These are phyloP conservation scores for Rhombomys opimus DNA, from an alignment of 2,113 vertebrate species.

Conservation along the genomic window DNA sequence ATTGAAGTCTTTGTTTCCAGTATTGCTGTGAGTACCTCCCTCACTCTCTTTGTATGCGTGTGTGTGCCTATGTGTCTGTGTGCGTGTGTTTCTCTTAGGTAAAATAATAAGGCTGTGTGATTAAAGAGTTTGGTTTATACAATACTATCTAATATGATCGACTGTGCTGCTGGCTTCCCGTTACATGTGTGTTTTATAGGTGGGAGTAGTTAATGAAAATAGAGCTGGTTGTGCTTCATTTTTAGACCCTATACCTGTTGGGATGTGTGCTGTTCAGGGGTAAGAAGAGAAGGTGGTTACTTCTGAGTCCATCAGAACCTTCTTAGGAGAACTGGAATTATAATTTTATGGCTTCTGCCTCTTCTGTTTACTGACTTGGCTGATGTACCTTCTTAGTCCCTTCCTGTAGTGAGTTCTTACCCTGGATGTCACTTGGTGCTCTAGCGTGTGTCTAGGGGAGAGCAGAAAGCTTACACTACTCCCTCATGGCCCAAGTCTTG, in stretches of 20 bases:
- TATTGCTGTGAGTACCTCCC: fast-evolving
- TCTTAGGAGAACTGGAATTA: background rate
- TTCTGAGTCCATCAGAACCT: background rate
- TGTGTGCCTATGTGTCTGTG: fast-evolving
- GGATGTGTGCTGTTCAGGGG: background rate
- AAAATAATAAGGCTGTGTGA: background rate
- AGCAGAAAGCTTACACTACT: background rate
- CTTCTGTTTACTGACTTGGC: background rate
- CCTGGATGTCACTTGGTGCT: fast-evolving
- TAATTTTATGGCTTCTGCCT: background rate
- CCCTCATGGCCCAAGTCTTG: fast-evolving
- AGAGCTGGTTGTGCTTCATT: fast-evolving
- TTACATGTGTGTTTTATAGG: fast-evolving
- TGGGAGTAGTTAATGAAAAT: background rate
- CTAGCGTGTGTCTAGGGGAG: background rate
- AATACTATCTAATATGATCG: fast-evolving
- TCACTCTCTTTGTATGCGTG: too few species aligned
- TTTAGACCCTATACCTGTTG: fast-evolving
- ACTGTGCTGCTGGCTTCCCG: background rate
- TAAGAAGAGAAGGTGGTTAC: background rate
- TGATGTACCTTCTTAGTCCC: fast-evolving
- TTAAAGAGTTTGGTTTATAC: fast-evolving
- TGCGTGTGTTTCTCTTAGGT: background rate
- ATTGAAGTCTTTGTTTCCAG: background rate
- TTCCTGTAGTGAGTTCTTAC: fast-evolving